Conservation (phyloP, 2,113 vertebrate genomes). For the Pelusios castaneus region DNA sequence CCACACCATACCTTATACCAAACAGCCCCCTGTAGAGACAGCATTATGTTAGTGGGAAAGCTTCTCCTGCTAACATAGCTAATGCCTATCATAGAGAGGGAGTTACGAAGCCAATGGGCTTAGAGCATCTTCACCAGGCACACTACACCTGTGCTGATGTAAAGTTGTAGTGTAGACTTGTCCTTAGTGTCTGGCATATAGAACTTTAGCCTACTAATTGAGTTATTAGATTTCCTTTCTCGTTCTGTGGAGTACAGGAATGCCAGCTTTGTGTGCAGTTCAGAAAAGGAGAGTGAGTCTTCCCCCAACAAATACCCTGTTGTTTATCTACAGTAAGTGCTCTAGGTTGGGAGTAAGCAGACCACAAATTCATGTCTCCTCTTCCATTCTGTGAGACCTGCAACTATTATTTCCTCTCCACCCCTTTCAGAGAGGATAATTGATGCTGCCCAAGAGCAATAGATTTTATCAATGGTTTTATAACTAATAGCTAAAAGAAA, state of each 20-base stretch:
- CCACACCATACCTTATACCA: too few species aligned
- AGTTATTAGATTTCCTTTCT: too few species aligned
- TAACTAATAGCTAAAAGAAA: not conserved
- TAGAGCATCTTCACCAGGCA: too few species aligned
- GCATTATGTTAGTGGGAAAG: too few species aligned
- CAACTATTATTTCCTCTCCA: not conserved
- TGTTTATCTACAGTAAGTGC: not conserved
- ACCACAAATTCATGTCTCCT: not conserved
- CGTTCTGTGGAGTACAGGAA: not conserved
- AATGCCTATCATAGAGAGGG: too few species aligned
- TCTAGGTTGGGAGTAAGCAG: not conserved
- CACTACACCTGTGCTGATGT: too few species aligned
- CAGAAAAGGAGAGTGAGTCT: not conserved
- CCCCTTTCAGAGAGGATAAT: not conserved
- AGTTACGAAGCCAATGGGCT: too few species aligned
- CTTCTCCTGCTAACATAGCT: too few species aligned
- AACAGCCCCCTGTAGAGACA: too few species aligned
- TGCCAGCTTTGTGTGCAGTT: not conserved
- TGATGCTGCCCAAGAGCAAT: fast-evolving
- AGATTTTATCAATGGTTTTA: not conserved
- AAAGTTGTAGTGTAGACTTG: too few species aligned
- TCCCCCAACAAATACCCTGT: not conserved
- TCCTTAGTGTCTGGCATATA: too few species aligned
- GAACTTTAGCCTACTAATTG: too few species aligned
- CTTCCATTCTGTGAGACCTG: not conserved